Base-by-base conservation (phyloP, 2,888 invertebrate genomes). In the Volucella zonaria region DNA sequence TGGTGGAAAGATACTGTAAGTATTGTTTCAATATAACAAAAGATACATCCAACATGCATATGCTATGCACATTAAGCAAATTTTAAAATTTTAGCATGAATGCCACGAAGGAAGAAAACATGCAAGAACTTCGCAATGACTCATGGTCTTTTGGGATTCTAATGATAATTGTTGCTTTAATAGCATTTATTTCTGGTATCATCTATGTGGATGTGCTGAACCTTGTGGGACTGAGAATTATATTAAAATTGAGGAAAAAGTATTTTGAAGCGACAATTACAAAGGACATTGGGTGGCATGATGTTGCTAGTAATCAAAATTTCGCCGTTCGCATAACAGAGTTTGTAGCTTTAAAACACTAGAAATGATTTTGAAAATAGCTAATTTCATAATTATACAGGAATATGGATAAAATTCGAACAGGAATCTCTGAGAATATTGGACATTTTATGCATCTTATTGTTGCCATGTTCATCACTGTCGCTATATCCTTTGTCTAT, bases 371-470 rank as follows among this genome's bases (percentile, higher is more conserved):
- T 8, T 3, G 43, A 8, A n/a, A 23, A 71, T 31, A 12, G 11
- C 4, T 38, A 2, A 31, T 31, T 49, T 14, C 31, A 8, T 3
- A 15, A 8, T 78, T 51, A 82, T 91, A 3, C 89, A 95, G 96
- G 89, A 95, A 96, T 89, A 92, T 96, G 87, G 95, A 95, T 87
- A 95, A 95, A 90, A 94, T 96, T 88, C 95, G 96, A 85, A 96
- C 96, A 87, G 97, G 97, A 1, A 95, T 96, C 11, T 96, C 96
- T 0, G 96, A 96, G 90, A 97, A 97, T 92, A 93, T 96, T 15
- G 95, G 95, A 0, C 94, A 96, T 89, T 94, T 96, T 88, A 90
- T 95, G 0, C 95, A 95, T 89, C 86, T 95, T 86, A 92, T 95
- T 86, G 93, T 94, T 1, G 88, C 89, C 47, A 87, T 89, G n/a